These are phyloP conservation scores for Epizoanthus rinbou DNA, from an alignment of 92 coral and sea anemone species.

Conservation along the genomic window DNA sequence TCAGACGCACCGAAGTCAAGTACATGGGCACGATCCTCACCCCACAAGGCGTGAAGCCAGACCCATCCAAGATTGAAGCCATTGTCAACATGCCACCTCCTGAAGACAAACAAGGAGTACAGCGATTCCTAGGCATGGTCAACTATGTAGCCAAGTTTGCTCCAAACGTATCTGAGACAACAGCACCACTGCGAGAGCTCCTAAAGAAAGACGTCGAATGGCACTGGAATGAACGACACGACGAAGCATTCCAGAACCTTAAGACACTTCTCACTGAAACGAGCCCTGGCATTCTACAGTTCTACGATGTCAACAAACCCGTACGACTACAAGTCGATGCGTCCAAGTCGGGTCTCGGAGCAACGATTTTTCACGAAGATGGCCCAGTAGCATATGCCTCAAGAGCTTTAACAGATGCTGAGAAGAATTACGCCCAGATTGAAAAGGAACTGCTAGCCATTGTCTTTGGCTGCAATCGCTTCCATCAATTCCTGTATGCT, in stretches of 20 bases:
- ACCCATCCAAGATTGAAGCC: constrained; percentile 46
- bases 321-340: no score
- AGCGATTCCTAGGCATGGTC: constrained; percentile 2
- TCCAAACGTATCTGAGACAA: not conserved
- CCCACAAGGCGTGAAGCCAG: constrained; percentile 42
- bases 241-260: not conserved
- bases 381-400: no score
- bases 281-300: no score
- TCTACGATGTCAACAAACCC: no score
- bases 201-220: not conserved
- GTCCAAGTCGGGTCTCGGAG: no score
- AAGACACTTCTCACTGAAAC: no score
- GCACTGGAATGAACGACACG: not conserved
- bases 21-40: constrained; percentile 59
- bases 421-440: no score
- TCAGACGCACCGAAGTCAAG: constrained; percentile 40
- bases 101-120: constrained; percentile 46
- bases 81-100: constrained; percentile 35
- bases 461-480: no score
- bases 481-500: no score
- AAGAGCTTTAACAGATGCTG: no score
- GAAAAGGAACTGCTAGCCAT: no score
- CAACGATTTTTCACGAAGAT: no score
- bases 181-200: not conserved
- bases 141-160: not conserved